phyloP scores from a whole-genome alignment of 64 coral and sea anemone species.

The Trachythela sp. region DNA sequence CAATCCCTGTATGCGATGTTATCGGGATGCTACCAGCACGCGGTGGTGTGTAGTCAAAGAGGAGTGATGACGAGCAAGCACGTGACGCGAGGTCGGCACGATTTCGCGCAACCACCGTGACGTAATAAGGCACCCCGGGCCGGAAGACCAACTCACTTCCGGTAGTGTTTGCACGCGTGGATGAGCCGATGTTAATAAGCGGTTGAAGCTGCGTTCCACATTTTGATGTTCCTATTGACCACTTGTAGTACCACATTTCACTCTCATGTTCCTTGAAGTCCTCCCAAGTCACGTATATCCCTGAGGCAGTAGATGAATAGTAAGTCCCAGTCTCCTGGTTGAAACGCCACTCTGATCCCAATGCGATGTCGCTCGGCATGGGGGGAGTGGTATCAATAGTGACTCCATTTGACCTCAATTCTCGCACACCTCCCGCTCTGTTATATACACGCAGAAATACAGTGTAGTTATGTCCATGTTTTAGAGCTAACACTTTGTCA shows the following conservation, averaged over 20 bases:
- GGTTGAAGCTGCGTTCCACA: conserved; percentile 86
- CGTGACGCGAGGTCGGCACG: conserved; percentile 66
- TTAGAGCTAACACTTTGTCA: conserved; percentile 27
- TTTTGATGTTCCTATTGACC: conserved; percentile 70
- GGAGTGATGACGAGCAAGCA: conserved; percentile 71
- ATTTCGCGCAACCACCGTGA: conserved; percentile 63
- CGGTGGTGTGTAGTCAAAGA: conserved; percentile 71
- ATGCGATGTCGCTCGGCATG: conserved; percentile 40
- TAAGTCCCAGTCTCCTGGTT: conserved; percentile 26
- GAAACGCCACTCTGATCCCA: conserved; percentile 61
- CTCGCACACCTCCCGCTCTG: not conserved
- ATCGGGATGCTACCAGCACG: conserved; percentile 44
- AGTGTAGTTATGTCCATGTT: not conserved
- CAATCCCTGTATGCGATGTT: not conserved
- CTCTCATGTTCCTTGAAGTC: conserved; percentile 76
- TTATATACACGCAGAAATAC: not conserved
- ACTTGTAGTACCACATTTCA: conserved; percentile 97
- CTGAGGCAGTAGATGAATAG: conserved; percentile 34
- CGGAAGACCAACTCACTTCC: conserved; percentile 34
- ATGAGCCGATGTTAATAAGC: conserved; percentile 63
- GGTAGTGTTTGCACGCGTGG: conserved; percentile 60
- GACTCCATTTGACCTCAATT: not conserved
- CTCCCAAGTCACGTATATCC: conserved; percentile 60
- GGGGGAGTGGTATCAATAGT: conserved; percentile 49
- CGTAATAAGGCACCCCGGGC: conserved; percentile 62